Conservation (phyloP, 2,113 vertebrate species). For the Poeciliopsis retropinna region DNA sequence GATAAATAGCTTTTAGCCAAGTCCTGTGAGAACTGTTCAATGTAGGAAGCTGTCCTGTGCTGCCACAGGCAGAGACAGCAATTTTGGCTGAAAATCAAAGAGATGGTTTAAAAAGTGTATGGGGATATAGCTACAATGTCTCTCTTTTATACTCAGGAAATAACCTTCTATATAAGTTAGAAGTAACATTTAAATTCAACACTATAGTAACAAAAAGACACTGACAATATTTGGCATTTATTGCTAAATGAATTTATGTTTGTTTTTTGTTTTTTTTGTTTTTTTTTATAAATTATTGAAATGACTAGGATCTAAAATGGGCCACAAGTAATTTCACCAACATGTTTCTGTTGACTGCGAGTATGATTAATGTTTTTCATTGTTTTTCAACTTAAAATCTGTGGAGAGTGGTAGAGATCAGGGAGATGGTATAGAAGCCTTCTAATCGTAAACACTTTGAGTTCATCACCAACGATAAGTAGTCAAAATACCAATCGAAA, state of each 20-base stretch:
- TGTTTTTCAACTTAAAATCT: too few species aligned
- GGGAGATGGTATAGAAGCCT: too few species aligned
- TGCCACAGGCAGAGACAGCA: constrained; percentile 55
- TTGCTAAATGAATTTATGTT: not conserved
- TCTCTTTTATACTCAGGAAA: constrained; percentile 14
- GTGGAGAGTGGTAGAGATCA: too few species aligned
- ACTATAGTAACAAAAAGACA: not conserved
- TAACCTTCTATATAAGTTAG: constrained; percentile 10
- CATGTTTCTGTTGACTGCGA: too few species aligned
- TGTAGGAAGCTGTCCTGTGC: constrained; percentile 49
- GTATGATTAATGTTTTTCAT: too few species aligned
- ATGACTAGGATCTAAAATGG: too few species aligned
- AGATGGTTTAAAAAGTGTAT: constrained; percentile 55
- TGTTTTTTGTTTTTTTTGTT: too few species aligned
- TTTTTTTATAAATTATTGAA: too few species aligned
- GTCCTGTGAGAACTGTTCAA: constrained; percentile 46
- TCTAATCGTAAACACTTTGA: too few species aligned
- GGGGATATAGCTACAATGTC: constrained; percentile 24
- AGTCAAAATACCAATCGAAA: too few species aligned
- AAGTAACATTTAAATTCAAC: not conserved
- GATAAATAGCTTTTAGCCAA: constrained; percentile 53
- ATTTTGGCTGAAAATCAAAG: constrained; percentile 45
- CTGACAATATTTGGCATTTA: not conserved
- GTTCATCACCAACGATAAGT: too few species aligned
- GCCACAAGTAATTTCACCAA: too few species aligned